phyloP scores from a whole-genome alignment of 64 coral and sea anemone genomes.

The Trachythela sp. region DNA sequence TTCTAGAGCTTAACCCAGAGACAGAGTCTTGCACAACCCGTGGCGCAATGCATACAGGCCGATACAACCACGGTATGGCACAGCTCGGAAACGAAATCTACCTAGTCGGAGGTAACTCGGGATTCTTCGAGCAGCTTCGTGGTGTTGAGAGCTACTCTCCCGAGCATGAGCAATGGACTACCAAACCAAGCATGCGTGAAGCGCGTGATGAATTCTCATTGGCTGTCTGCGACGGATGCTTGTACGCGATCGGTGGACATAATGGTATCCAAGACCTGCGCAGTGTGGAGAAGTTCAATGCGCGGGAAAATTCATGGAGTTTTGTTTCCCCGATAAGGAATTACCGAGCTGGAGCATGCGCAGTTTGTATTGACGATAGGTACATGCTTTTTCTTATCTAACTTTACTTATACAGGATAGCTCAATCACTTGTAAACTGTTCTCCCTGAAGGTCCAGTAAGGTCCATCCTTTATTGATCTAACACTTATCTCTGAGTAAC shows the following conservation, averaged over 20 bases:
- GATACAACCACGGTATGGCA: conserved; percentile 23
- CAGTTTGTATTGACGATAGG: neutral
- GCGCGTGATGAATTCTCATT: conserved; percentile 44
- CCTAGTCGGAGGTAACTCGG: conserved; percentile 45
- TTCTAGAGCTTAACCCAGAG: neutral
- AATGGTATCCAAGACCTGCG: conserved; percentile 40
- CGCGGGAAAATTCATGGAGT: conserved; percentile 20
- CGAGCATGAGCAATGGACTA: conserved; percentile 14
- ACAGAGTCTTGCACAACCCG: neutral
- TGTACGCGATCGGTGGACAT: conserved; percentile 46
- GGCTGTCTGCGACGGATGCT: neutral
- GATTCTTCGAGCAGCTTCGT: conserved; percentile 32
- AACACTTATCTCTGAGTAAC: too few relatives aligned
- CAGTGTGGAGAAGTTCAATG: conserved; percentile 24
- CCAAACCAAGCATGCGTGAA: conserved; percentile 34
- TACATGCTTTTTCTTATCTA: neutral
- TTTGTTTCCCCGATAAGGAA: conserved; percentile 24
- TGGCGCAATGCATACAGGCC: conserved; percentile 1
- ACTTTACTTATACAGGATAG: too few relatives aligned
- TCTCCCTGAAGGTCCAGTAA: too few relatives aligned
- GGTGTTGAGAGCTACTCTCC: conserved; percentile 37
- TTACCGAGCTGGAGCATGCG: conserved; percentile 40
- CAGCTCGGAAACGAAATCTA: conserved; percentile 23
- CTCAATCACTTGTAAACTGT: too few relatives aligned
- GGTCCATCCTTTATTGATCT: too few relatives aligned